Base-by-base conservation (phyloP, 1,140 invertebrate genomes). In the Drosophila subpulchrella region DNA sequence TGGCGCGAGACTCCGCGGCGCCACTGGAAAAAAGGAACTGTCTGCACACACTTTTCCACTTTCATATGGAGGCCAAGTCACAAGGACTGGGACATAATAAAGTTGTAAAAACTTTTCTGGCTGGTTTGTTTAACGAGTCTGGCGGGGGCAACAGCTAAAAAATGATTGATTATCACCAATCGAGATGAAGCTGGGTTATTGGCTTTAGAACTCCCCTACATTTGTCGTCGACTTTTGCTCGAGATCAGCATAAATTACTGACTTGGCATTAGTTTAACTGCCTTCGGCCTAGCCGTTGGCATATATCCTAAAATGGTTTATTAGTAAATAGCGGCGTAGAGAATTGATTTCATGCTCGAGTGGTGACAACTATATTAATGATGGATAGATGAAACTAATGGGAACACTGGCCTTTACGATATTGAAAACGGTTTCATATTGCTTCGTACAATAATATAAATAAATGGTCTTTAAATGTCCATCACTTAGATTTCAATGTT, bases 141-240 rank as follows among this genome's bases (percentile, higher is more conserved):
- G 30, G 58, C 24, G 20, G 38, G 38, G 42, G 44, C 36, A 46
- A 34, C 38, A 60, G 75, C 55, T 68, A 51, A 59, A 79, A 86
- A 73, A 88, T 89, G 84, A 88, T 89, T 76, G 79, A 88, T 89
- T 83, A 75, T 78, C 60, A 50, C 36, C 36, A 61, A 83, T 81
- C 74, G 65, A 59, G 75, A 78, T 66, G 42, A 70, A 57, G 51
- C 65, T 65, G 71, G 71, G 71, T 81, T 81, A 76, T 70, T 65
- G 61, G 44, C 59, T 66, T 38, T 24, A 10, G 42, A 54, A 15
- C 61, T 71, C 54, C 42, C 82, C 72, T 58, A 68, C 48, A 79
- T 62, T 77, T 65, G 32, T 44, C 20, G 39, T 51, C 58, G 42
- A 30, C 53, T 81, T 85, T 77, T 78, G 68, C 78, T 65, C 58